Evolutionary conservation across 2,888 invertebrate species (phyloP).

Genomic region (Chromoteleia sp.): DNA sequence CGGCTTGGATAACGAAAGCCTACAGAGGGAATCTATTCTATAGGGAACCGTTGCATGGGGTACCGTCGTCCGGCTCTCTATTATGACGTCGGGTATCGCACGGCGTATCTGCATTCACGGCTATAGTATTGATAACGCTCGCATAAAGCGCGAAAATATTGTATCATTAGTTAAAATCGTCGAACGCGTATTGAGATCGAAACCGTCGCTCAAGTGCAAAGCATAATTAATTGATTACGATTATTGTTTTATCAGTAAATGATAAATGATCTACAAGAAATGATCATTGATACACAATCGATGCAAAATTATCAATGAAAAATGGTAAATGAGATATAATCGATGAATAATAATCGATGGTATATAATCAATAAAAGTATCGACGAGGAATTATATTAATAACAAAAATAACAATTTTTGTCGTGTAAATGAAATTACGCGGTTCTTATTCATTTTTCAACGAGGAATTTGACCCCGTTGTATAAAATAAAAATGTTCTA

Average conservation of each 20-base stretch:
- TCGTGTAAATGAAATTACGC: too few species aligned
- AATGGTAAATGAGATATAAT: too few species aligned
- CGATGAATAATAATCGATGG: too few species aligned
- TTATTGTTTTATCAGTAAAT: not conserved
- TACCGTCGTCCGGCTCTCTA: slow-evolving; percentile 69
- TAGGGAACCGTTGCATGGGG: slow-evolving; percentile 78
- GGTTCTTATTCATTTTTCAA: too few species aligned
- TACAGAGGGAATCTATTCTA: slow-evolving; percentile 75
- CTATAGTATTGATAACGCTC: slow-evolving; percentile 80
- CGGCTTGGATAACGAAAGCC: slow-evolving; percentile 75
- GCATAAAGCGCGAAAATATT: slow-evolving; percentile 79
- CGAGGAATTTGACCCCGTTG: too few species aligned
- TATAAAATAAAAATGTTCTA: too few species aligned
- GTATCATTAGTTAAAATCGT: slow-evolving; percentile 79
- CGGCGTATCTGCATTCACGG: slow-evolving; percentile 78
- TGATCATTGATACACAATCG: too few species aligned
- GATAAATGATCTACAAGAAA: not conserved
- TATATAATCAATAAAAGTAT: too few species aligned
- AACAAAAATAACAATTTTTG: too few species aligned
- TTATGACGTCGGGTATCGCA: slow-evolving; percentile 75
- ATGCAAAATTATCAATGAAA: too few species aligned
- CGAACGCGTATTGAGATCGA: slow-evolving; percentile 27
- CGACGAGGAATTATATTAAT: too few species aligned
- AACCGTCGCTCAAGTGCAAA: slow-evolving; percentile 19
- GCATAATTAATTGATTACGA: slow-evolving; percentile 4